These are phyloP conservation scores for Cheilosia impressa DNA, from an alignment of 2,888 invertebrate species.

Conservation along the genomic window DNA sequence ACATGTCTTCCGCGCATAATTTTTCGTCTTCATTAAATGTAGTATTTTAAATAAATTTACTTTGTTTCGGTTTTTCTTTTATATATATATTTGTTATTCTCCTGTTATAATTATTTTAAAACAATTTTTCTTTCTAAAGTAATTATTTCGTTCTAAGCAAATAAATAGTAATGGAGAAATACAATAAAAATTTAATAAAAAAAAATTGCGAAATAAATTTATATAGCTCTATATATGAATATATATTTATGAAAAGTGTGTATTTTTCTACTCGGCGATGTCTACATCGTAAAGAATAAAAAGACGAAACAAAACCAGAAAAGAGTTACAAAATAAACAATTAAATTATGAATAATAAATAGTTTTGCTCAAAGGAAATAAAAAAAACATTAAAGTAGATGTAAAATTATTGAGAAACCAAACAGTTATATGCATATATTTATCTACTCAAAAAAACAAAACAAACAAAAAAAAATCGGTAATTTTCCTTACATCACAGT, in stretches of 20 bases:
- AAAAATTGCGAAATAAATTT: slow-evolving; percentile 27
- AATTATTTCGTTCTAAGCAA: neutral
- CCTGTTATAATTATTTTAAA: neutral
- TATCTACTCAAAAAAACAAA: slow-evolving; percentile 28
- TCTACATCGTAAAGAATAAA: slow-evolving; percentile 40
- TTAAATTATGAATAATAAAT: slow-evolving; percentile 8
- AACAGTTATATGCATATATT: slow-evolving; percentile 12
- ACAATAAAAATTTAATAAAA: slow-evolving; percentile 30
- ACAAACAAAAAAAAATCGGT: slow-evolving; percentile 1
- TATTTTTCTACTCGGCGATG: slow-evolving; percentile 57
- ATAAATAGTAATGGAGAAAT: slow-evolving; percentile 28
- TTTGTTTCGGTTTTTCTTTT: neutral
- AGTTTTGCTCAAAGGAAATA: slow-evolving; percentile 44
- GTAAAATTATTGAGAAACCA: slow-evolving; percentile 7
- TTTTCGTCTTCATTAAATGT: slow-evolving; percentile 30
- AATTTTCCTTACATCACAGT: slow-evolving; percentile 1
- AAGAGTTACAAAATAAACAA: slow-evolving; percentile 20
- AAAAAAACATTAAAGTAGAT: slow-evolving; percentile 14
- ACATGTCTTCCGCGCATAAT: slow-evolving; percentile 54
- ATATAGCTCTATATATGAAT: slow-evolving; percentile 49
- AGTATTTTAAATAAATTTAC: neutral
- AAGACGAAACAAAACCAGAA: neutral
- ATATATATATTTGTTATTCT: neutral
- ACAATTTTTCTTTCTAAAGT: neutral
- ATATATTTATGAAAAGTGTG: slow-evolving; percentile 63